phyloP scores from a whole-genome alignment of 2,113 vertebrate genomes.

The Anolis sagrei region DNA sequence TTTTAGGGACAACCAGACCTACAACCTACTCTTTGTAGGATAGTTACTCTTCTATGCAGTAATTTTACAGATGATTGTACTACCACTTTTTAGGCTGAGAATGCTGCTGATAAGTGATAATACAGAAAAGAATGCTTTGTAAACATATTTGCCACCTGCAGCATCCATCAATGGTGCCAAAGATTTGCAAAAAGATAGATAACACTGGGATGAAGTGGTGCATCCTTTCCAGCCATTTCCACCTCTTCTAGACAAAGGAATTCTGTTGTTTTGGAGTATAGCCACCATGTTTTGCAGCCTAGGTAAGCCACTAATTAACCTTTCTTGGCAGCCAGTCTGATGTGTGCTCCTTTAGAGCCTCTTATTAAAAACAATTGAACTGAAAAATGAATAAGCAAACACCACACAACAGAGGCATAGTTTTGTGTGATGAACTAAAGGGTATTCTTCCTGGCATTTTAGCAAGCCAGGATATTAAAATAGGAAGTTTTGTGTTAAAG shows the following conservation, averaged over 20 bases:
- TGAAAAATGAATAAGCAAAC: background rate
- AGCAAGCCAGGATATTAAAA: background rate
- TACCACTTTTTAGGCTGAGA: slow-evolving; percentile 22
- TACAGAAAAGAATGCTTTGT: slow-evolving; percentile 47
- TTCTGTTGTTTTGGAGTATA: background rate
- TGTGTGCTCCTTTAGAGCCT: slow-evolving; percentile 13
- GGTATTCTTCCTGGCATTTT: background rate
- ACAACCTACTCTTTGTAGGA: slow-evolving; percentile 46
- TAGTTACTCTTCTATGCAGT: slow-evolving; percentile 14
- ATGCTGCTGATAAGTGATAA: slow-evolving; percentile 36
- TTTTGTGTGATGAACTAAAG: slow-evolving; percentile 31
- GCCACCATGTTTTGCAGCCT: slow-evolving; percentile 27
- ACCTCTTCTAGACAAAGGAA: slow-evolving; percentile 1
- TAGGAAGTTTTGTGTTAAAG: background rate
- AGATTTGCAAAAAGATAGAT: background rate
- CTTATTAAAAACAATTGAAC: slow-evolving; percentile 1
- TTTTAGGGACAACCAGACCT: slow-evolving; percentile 45
- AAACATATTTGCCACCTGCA: slow-evolving; percentile 44
- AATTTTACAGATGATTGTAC: slow-evolving; percentile 35
- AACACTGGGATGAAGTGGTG: background rate
- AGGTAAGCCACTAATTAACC: background rate
- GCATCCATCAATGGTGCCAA: slow-evolving; percentile 27
- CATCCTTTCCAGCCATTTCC: slow-evolving; percentile 7
- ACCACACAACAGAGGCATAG: background rate
- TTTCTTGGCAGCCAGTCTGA: background rate